Evolutionary conservation across 2,797 vertebrate species (phyloP).

Genomic region (Muscicapa striata): DNA sequence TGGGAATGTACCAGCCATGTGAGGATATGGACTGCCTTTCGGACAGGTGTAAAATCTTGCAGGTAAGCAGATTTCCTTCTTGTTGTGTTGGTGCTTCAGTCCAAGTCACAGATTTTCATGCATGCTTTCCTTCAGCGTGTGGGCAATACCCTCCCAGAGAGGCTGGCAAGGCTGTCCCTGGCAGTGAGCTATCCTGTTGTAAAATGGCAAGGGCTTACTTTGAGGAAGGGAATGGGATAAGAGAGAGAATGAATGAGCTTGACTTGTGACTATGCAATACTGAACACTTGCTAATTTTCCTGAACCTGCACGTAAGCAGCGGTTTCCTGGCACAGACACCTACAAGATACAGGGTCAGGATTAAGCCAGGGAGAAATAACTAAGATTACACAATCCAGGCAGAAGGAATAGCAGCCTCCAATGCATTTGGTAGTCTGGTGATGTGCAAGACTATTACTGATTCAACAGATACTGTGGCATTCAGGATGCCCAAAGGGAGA

Average conservation of each 20-base stretch:
- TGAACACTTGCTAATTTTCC: not conserved
- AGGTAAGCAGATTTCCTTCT: conserved; percentile 79
- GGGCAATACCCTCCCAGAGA: not conserved
- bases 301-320: rapidly evolving
- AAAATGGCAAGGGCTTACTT: not conserved
- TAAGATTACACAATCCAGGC: not conserved
- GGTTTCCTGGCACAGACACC: not conserved
- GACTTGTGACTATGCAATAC: not conserved
- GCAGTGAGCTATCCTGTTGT: not conserved
- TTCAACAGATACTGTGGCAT: not conserved
- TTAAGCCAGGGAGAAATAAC: not conserved
- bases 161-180: not conserved
- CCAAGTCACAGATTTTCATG: not conserved
- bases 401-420: not conserved
- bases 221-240: not conserved
- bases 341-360: not conserved
- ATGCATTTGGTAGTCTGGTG: not conserved
- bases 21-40: conserved; percentile 98
- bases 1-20: conserved; percentile 98
- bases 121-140: not conserved
- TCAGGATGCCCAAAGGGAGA: not conserved
- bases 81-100: not conserved
- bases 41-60: conserved; percentile 95
- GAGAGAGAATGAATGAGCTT: not conserved
- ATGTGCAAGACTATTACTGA: not conserved